These are phyloP conservation scores for Neoaliturus tenellus DNA, from an alignment of 2,888 invertebrate species.

Conservation along the genomic window DNA sequence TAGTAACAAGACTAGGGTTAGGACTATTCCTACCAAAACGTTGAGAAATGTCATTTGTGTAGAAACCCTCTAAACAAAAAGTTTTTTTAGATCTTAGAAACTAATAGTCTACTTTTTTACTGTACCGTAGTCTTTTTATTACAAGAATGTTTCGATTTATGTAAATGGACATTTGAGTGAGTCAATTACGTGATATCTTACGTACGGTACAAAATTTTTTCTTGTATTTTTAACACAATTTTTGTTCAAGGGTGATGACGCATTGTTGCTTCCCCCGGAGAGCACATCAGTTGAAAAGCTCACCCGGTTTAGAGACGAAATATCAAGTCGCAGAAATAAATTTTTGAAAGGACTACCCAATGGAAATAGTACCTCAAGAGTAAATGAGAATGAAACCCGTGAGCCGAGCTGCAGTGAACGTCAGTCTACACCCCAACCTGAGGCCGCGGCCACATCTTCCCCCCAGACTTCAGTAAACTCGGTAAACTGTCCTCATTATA, in stretches of 20 bases:
- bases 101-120: no score
- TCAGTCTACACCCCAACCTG: constrained; percentile 16
- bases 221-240: constrained; percentile 2
- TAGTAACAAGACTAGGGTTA: no score
- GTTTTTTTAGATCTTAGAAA: no score
- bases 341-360: neutral
- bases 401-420: neutral
- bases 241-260: constrained; percentile 53
- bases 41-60: no score
- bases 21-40: no score
- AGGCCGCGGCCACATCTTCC: neutral
- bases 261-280: constrained; percentile 56
- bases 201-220: no score
- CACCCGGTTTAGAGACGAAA: constrained; percentile 51
- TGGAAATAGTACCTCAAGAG: neutral
- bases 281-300: constrained; percentile 51
- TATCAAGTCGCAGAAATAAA: constrained; percentile 46
- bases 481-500: neutral
- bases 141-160: no score
- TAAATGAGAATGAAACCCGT: neutral
- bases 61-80: no score
- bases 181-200: no score
- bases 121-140: no score
- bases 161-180: no score
- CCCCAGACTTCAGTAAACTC: neutral